Percentiles rank a stretch among this genome's conserved stretches.
phyloP scores from a whole-genome alignment of 2,797 vertebrate genomes.

The Chrosomus eos region DNA sequence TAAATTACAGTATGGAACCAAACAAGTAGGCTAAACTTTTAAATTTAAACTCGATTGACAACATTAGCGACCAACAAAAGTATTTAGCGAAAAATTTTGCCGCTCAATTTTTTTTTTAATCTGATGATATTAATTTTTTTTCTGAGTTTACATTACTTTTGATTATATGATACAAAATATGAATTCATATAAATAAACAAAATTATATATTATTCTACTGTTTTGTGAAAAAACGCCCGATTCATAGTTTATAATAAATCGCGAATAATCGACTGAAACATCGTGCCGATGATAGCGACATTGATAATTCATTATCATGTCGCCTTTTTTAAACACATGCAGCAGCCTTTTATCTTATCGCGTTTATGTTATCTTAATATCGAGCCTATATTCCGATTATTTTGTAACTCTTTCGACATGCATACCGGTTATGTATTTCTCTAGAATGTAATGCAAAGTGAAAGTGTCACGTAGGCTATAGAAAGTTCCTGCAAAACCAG shows the following conservation, averaged over 20 bases:
- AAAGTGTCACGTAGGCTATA: too few species aligned
- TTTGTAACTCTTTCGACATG: too few species aligned
- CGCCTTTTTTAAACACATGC: not conserved
- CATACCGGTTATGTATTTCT: not conserved
- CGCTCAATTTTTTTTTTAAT: too few species aligned
- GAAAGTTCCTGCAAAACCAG: not conserved
- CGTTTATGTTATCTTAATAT: too few species aligned
- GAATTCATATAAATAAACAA: not conserved
- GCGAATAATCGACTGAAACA: not conserved
- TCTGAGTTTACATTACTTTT: not conserved
- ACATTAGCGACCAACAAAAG: too few species aligned
- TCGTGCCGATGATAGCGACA: not conserved
- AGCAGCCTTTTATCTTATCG: not conserved
- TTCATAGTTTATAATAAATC: not conserved
- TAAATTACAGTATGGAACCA: not conserved
- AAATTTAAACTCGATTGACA: not conserved
- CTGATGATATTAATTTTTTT: not conserved
- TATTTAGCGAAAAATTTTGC: too few species aligned
- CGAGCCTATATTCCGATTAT: not conserved
- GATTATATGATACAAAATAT: not conserved
- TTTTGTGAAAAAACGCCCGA: not conserved
- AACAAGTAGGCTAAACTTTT: not conserved
- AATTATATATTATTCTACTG: too few species aligned
- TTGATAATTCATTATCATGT: not conserved
- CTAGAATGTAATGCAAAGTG: not conserved